Conservation (phyloP, 2,888 invertebrate species). For the Coenonympha glycerion region DNA sequence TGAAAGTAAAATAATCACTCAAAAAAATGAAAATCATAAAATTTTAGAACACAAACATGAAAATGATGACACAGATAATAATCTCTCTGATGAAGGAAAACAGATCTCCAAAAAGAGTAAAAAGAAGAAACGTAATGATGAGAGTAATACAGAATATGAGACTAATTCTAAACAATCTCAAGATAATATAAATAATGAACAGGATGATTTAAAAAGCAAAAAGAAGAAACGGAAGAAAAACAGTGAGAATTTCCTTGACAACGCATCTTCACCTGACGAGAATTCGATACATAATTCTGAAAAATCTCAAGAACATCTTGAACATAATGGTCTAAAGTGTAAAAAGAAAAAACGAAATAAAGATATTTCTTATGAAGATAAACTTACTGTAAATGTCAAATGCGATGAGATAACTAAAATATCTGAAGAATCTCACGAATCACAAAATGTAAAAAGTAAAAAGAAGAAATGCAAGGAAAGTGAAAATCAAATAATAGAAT, state of each 20-base stretch:
- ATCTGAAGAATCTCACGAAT: neutral
- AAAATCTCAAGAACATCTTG: neutral
- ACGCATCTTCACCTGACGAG: neutral
- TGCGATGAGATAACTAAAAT: neutral
- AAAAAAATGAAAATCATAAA: no score
- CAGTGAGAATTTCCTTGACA: neutral
- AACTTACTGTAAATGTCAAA: no score
- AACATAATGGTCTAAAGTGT: neutral
- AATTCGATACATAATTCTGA: neutral
- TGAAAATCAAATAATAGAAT: neutral
- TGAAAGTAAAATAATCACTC: conserved; percentile 9
- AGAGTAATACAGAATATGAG: neutral
- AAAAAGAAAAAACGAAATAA: neutral
- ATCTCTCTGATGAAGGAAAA: conserved; percentile 1
- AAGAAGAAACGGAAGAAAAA: neutral
- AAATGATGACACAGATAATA: neutral
- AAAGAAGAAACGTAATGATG: neutral
- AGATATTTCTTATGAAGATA: no score
- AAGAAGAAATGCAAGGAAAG: neutral
- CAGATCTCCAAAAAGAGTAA: neutral
- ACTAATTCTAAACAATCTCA: neutral
- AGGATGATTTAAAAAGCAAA: neutral
- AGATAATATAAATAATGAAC: neutral
- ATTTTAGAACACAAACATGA: neutral
- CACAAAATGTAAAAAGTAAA: neutral